Percentiles rank a stretch among this genome's conserved stretches.
phyloP scores from a whole-genome alignment of 2,888 invertebrate genomes.

The Lepeophtheirus nordmannii region DNA sequence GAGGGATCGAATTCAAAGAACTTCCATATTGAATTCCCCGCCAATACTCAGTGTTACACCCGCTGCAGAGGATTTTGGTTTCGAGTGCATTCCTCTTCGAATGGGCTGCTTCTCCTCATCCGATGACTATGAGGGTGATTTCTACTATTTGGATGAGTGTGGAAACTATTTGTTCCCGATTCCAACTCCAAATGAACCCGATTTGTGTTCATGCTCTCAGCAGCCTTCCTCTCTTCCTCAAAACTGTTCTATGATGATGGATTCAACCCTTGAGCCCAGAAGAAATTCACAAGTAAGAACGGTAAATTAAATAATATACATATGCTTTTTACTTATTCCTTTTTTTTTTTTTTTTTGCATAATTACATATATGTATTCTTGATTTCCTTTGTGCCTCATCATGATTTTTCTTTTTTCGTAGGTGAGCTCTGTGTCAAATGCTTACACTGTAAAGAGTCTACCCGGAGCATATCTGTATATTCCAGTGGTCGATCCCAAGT shows the following conservation, averaged over 20 bases:
- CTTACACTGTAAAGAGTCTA: slow-evolving; percentile 23
- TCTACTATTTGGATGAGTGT: slow-evolving; percentile 22
- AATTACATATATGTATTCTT: no score
- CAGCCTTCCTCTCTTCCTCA: not conserved
- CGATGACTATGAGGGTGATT: slow-evolving; percentile 3
- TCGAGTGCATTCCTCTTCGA: slow-evolving; percentile 14
- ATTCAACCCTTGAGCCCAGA: not conserved
- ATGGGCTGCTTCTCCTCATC: not conserved
- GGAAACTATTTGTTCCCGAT: slow-evolving; percentile 23
- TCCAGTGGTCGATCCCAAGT: slow-evolving; percentile 16
- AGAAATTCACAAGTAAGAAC: slow-evolving; percentile 4
- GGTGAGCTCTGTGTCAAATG: slow-evolving; percentile 14
- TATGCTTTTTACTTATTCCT: not conserved
- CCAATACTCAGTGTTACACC: not conserved
- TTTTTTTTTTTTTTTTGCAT: not conserved
- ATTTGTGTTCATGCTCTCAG: slow-evolving; percentile 7
- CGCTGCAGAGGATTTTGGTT: slow-evolving; percentile 13
- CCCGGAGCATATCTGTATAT: slow-evolving; percentile 23
- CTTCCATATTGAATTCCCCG: not conserved
- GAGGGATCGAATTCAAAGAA: not conserved
- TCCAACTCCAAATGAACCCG: slow-evolving; percentile 8
- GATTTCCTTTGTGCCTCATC: no score
- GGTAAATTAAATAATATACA: not conserved
- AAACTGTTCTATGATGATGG: not conserved
- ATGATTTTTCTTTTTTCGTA: not conserved